These are phyloP conservation scores for Morphnarchus princeps DNA, from an alignment of 2,113 vertebrate species.

Conservation along the genomic window DNA sequence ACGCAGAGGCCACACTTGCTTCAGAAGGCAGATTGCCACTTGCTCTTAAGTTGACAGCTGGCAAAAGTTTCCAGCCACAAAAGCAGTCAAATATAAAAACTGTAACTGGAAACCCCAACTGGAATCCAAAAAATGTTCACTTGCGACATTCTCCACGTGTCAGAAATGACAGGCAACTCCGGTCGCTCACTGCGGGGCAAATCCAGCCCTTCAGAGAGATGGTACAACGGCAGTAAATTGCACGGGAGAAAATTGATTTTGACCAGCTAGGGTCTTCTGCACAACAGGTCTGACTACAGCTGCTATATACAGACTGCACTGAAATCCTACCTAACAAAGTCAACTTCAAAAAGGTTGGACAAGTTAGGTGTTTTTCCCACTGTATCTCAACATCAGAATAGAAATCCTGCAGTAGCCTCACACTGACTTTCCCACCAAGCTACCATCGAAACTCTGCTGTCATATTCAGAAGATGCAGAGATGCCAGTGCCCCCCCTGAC, in stretches of 20 bases:
- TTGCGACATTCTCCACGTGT: not conserved
- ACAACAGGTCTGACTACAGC: not conserved
- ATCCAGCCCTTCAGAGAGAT: not conserved
- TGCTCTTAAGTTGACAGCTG: conserved; percentile 56
- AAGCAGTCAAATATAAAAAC: not conserved
- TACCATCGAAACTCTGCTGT: not conserved
- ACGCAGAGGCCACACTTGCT: conserved; percentile 2
- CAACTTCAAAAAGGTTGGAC: not conserved
- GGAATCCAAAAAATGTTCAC: not conserved
- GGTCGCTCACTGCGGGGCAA: not conserved
- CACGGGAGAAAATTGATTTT: rapidly evolving
- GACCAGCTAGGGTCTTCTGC: not conserved
- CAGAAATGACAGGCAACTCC: not conserved
- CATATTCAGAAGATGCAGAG: not conserved
- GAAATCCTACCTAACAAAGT: not conserved
- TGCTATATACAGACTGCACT: not conserved
- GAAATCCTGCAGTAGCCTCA: not conserved
- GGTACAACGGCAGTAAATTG: rapidly evolving
- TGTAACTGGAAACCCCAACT: not conserved
- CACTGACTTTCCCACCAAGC: not conserved
- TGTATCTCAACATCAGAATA: rapidly evolving
- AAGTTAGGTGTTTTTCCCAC: not conserved
- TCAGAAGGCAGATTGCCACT: conserved; percentile 36
- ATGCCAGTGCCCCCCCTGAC: not conserved
- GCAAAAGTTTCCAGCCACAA: conserved; percentile 50